These are phyloP conservation scores for Conus ventricosus DNA, from an alignment of 1,140 invertebrate genomes.

Conservation along the genomic window DNA sequence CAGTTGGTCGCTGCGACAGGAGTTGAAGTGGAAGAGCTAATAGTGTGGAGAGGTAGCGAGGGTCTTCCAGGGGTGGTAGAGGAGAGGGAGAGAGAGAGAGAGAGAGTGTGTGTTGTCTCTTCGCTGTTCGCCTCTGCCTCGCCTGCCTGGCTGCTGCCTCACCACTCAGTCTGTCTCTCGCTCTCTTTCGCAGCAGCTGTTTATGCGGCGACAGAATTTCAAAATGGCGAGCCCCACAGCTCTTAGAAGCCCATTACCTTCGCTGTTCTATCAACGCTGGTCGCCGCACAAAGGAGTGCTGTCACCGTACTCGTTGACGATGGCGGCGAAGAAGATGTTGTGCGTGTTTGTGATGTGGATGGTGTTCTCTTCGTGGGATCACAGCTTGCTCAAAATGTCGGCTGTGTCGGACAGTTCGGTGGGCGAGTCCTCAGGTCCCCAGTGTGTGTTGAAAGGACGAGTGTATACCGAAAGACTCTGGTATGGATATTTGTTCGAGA, in stretches of 20 bases:
- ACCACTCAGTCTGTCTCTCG: constrained; percentile 1
- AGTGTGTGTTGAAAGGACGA: constrained; percentile 12
- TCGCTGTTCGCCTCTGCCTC: background rate
- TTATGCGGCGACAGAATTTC: constrained; percentile 21
- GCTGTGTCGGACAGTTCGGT: background rate
- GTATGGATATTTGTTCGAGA: constrained; percentile 69
- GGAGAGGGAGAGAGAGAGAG: constrained; percentile 1
- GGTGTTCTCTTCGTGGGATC: background rate
- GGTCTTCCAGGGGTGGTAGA: background rate
- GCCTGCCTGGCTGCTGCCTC: background rate
- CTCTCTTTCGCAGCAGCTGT: background rate
- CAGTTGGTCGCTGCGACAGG: background rate
- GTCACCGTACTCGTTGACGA: background rate
- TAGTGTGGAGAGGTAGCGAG: background rate
- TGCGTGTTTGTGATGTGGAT: constrained; percentile 23
- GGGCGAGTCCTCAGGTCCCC: background rate
- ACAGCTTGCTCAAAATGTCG: background rate
- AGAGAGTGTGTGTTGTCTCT: background rate
- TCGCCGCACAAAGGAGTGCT: background rate
- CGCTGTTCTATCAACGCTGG: background rate
- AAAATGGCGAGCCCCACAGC: constrained; percentile 25
- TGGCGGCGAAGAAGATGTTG: background rate
- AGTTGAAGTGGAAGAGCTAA: constrained; percentile 10
- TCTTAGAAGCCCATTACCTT: background rate
- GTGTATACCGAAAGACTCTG: constrained; percentile 45